Base-by-base conservation (phyloP, 2,113 vertebrate species). In the Corvus hawaiiensis region DNA sequence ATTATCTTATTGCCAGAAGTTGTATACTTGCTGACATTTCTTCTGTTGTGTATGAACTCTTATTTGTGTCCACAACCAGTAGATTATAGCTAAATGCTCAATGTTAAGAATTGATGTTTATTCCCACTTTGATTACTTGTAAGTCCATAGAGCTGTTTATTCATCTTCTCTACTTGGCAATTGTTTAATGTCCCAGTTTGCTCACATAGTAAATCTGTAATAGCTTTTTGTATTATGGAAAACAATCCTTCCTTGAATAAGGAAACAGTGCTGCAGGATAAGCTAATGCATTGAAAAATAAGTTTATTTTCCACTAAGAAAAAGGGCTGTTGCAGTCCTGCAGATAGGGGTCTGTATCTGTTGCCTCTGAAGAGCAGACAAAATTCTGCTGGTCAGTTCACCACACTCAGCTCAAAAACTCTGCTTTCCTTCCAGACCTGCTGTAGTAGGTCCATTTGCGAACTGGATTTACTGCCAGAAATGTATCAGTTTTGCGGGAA, bases 121-220 rank as follows among this genome's bases (percentile, higher is more conserved):
- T 88, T 87, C 89, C 73, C 32, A 49, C 56, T 92, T 88, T 41
- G 79, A 63, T 93, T 91, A 77, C 73, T 86, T 84, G 48, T 68
- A 88, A 86, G 69, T 90, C 72, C 58, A 7, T 32, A 18, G 79
- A 78, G 56, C 33, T 86, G 35, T 88, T 84, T 86, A 71, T 68
- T 94, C 56, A 58, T 87, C 75, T 92, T 92, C 68, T 68, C 61
- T 89, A n/a, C 72, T 94, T 94, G 88, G 64, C 52, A 86, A 67
- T 92, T 96, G 84, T 68, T 88, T 85, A 89, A 71, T 79, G 30
- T 68, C 61, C 7, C 24, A 24, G 64, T 87, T 88, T 93, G 63
- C 61, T 95, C 85, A 64, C 59, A 32, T 3, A 66, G 63, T 77
- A 74, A 88, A 54, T 90, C 63, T 87, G 28, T 90, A 68, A 94